phyloP scores from a whole-genome alignment of 1,140 invertebrate species.

The Drosophila nigromelanica region DNA sequence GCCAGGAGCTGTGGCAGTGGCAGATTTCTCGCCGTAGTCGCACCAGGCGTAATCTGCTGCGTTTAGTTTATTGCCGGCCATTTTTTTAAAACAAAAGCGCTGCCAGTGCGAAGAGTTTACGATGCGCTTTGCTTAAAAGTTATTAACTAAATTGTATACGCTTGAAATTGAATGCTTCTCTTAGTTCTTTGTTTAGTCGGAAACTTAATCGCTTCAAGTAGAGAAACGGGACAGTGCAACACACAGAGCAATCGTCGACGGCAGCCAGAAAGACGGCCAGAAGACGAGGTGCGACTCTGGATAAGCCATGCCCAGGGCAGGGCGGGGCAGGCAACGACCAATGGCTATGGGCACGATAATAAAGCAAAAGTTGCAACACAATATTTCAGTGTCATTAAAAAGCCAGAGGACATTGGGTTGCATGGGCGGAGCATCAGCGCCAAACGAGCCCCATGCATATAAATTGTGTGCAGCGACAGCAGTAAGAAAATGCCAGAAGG shows the following conservation, averaged over 20 bases:
- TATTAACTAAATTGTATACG: constrained; percentile 74
- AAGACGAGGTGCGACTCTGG: not conserved
- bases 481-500: constrained; percentile 9
- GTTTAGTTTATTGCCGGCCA: constrained; percentile 72
- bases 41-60: constrained; percentile 68
- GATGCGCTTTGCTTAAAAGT: constrained; percentile 69
- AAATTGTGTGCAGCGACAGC: constrained; percentile 33
- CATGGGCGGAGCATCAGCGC: constrained; percentile 32
- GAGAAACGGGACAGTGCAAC: constrained; percentile 16
- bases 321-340: constrained; percentile 7
- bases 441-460: constrained; percentile 32
- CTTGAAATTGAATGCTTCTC: constrained; percentile 62
- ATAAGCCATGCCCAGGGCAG: constrained; percentile 21
- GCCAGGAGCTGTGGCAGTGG: too few relatives aligned
- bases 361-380: constrained; percentile 62
- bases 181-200: constrained; percentile 45
- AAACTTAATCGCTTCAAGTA: constrained; percentile 69
- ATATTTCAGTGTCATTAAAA: constrained; percentile 68
- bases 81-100: constrained; percentile 67
- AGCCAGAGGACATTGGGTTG: constrained; percentile 18
- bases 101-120: constrained; percentile 45
- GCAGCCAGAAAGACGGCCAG: not conserved
- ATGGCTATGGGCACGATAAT: constrained; percentile 44
- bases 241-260: constrained; percentile 6
- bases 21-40: constrained; percentile 17